Evolutionary conservation across 2,797 vertebrate genomes (phyloP).

Genomic region (Uromys caudimaculatus): DNA sequence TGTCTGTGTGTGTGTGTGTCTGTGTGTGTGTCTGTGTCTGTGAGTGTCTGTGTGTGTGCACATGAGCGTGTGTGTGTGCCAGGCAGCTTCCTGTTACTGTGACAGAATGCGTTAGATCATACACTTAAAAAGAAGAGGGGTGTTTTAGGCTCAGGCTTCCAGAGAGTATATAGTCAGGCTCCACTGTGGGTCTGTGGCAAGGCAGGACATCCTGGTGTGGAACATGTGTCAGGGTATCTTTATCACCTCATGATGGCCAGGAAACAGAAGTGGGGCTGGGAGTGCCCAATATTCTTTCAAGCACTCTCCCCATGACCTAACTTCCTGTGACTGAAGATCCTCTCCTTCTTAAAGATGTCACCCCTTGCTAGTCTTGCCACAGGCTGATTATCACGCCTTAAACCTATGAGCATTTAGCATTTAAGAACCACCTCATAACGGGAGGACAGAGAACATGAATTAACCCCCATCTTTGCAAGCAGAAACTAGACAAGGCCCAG

Average conservation of each 20-base stretch:
- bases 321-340: not conserved
- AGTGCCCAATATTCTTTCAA: not conserved
- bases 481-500: not conserved
- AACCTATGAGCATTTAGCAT: not conserved
- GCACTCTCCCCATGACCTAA: not conserved
- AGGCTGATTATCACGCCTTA: not conserved
- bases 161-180: too few relatives aligned
- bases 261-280: not conserved
- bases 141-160: not conserved
- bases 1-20: not conserved
- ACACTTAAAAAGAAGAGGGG: not conserved
- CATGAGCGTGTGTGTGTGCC: not conserved
- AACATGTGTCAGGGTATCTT: not conserved
- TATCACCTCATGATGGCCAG: not conserved
- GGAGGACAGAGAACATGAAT: not conserved
- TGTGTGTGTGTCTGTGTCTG: not conserved
- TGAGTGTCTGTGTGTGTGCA: not conserved
- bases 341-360: not conserved
- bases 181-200: not conserved
- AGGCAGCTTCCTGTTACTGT: not conserved
- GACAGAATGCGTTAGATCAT: not conserved
- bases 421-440: not conserved
- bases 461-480: constrained; percentile 4
- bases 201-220: not conserved
- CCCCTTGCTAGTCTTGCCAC: not conserved